Evolutionary conservation across 2,113 vertebrate genomes (phyloP).

Genomic region (Brachyistius frenatus): DNA sequence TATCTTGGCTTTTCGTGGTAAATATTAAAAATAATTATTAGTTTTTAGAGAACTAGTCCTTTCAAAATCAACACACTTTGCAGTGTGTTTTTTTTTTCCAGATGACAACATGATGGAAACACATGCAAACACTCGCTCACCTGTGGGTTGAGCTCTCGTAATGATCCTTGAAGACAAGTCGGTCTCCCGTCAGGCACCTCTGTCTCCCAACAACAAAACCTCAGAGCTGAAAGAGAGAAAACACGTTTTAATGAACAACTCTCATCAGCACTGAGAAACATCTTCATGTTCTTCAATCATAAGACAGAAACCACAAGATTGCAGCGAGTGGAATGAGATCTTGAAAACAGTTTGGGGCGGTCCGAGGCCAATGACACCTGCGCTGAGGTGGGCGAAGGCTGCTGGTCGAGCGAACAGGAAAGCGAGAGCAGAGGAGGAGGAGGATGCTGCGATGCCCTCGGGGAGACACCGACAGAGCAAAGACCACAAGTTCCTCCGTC

Average conservation of each 20-base stretch:
- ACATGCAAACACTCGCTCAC: slow-evolving; percentile 37
- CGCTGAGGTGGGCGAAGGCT: no score
- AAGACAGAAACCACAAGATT: slow-evolving; percentile 8
- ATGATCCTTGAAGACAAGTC: slow-evolving; percentile 54
- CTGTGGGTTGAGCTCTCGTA: slow-evolving; percentile 63
- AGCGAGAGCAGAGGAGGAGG: slow-evolving; percentile 33
- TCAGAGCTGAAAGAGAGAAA: slow-evolving; percentile 63
- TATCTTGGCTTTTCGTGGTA: no score
- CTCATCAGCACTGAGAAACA: background rate
- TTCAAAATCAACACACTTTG: no score
- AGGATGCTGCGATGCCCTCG: slow-evolving; percentile 46
- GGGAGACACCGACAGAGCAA: slow-evolving; percentile 48
- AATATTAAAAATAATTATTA: no score
- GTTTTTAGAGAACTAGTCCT: no score
- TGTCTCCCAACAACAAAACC: slow-evolving; percentile 64
- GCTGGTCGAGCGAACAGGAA: slow-evolving; percentile 41
- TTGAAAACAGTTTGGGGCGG: no score
- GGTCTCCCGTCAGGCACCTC: slow-evolving; percentile 64
- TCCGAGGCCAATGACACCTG: no score
- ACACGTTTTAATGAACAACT: slow-evolving; percentile 8
- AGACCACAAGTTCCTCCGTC: background rate
- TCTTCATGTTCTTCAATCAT: slow-evolving; percentile 13
- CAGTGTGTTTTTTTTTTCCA: no score
- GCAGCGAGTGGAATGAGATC: no score
- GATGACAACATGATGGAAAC: no score